Percentiles rank a stretch among this genome's conserved stretches.
phyloP scores from a whole-genome alignment of 2,888 invertebrate species.

The Panzeria rudis region DNA sequence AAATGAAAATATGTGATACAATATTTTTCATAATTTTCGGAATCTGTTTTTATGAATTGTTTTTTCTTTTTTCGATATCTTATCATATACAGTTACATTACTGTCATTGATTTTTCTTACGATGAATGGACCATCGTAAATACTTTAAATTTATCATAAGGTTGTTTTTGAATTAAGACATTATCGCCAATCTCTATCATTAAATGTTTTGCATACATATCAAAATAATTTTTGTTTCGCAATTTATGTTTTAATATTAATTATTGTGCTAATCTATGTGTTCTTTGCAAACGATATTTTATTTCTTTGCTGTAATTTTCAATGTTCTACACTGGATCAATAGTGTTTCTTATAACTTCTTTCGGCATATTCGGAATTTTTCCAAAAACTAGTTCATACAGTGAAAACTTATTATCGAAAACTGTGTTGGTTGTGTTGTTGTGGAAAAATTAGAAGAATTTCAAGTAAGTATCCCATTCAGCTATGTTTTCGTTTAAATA shows the following conservation, averaged over 20 bases:
- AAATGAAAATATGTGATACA: no score
- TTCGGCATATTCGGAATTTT: slow-evolving; percentile 10
- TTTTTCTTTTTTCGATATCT: slow-evolving; percentile 27
- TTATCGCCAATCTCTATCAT: slow-evolving; percentile 16
- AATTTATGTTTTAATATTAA: slow-evolving; percentile 21
- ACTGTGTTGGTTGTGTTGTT: slow-evolving; percentile 35
- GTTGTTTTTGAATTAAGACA: slow-evolving; percentile 15
- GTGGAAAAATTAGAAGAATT: slow-evolving; percentile 34
- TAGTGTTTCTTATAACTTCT: not conserved
- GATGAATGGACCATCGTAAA: no score
- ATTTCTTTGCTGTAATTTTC: slow-evolving; percentile 27
- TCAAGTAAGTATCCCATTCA: slow-evolving; percentile 46
- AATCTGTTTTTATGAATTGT: slow-evolving; percentile 23
- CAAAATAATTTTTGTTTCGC: slow-evolving; percentile 16
- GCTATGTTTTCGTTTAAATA: slow-evolving; percentile 18
- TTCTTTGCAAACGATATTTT: slow-evolving; percentile 31
- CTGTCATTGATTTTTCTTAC: slow-evolving; percentile 3
- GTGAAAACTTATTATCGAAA: slow-evolving; percentile 39
- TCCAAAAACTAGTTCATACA: slow-evolving; percentile 38
- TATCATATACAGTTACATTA: slow-evolving; percentile 29
- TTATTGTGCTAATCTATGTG: slow-evolving; percentile 21
- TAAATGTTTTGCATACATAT: slow-evolving; percentile 21
- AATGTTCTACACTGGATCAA: slow-evolving; percentile 22
- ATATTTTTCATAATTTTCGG: slow-evolving; percentile 8
- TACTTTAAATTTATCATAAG: slow-evolving; percentile 29